Conservation (phyloP, 2,113 vertebrate genomes). For the Sprattus sprattus region DNA sequence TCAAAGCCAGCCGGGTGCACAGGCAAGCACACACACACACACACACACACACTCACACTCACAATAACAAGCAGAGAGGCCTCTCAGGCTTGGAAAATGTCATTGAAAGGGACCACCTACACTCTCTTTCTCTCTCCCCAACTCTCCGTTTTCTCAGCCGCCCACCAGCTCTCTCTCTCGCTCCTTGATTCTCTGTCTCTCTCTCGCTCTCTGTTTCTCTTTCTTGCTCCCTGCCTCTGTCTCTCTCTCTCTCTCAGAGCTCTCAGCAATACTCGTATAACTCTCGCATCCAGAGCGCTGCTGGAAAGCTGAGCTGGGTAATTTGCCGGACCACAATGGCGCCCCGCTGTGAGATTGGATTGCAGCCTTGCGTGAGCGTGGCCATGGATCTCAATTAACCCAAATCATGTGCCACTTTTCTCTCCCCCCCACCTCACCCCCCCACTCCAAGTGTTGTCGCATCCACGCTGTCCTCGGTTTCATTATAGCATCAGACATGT, state of each 20-base stretch:
- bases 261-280: constrained; percentile 23
- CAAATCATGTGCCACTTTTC: constrained; percentile 30
- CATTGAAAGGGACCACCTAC: constrained; percentile 19
- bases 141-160: not conserved
- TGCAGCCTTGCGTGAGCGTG: constrained; percentile 27
- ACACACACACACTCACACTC: not conserved
- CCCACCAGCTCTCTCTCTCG: not conserved
- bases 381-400: constrained; percentile 42
- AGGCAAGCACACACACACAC: not conserved
- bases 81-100: not conserved
- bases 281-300: constrained; percentile 22
- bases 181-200: not conserved
- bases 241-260: not conserved
- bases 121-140: not conserved
- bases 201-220: not conserved
- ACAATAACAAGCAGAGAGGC: not conserved
- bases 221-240: not conserved
- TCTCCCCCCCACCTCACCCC: not conserved
- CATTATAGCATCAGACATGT: not conserved
- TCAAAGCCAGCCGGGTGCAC: not conserved
- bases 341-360: constrained; percentile 36
- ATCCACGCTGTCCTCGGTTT: not conserved
- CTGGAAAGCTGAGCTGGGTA: constrained; percentile 24
- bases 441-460: not conserved
- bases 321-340: constrained; percentile 33